Base-by-base conservation (phyloP, 2,797 vertebrate genomes). In the Discoglossus pictus region DNA sequence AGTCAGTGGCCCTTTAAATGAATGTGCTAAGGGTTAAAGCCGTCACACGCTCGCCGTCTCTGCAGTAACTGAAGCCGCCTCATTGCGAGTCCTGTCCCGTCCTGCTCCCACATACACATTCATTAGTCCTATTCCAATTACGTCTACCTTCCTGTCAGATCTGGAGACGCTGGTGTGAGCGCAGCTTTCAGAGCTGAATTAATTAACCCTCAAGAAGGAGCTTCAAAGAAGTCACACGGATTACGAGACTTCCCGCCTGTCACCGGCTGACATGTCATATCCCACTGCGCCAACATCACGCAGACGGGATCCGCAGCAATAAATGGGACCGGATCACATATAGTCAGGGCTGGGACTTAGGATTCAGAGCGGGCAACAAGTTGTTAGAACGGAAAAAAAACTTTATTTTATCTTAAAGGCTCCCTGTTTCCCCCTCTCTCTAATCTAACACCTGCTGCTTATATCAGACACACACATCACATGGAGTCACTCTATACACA, bases 191-290 rank as follows among this genome's bases (percentile, higher is more conserved):
- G 51, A 31, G 51, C 60, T 59, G 65, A 73, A 65, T 77, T 75
- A 73, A 79, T 79, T 75, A 76, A 79, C 46, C 51, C 66, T 63
- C 65, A 13, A 67, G 67, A 0, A 48, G 68, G 67, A 78, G 78
- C 54, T 36, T 73, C 67, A 76, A 68, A 51, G 48, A 72, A 56
- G 42, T 36, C 53, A 43, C 1, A 9, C 21, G 13, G 48, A 73
- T 55, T 58, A 71, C 15, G 61, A 68, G 69, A 46, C 39, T 6
- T 68, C 40, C 53, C 50, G 63, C 50, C 17, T 59, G 74, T 69
- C 48, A 47, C 27, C 58, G 56, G 65, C 61, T 66, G 60, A 42
- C 70, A 63, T 25, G 47, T 52, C 39, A 43, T 44, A 7, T 62
- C 78, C 39, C 51, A 60, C 36, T 74, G 34, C 43, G 17, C 74